A percentile compares a stretch with the other conserved stretches of the same genome.
Conservation (phyloP, 2,113 vertebrate genomes). For the Athene cunicularia region DNA sequence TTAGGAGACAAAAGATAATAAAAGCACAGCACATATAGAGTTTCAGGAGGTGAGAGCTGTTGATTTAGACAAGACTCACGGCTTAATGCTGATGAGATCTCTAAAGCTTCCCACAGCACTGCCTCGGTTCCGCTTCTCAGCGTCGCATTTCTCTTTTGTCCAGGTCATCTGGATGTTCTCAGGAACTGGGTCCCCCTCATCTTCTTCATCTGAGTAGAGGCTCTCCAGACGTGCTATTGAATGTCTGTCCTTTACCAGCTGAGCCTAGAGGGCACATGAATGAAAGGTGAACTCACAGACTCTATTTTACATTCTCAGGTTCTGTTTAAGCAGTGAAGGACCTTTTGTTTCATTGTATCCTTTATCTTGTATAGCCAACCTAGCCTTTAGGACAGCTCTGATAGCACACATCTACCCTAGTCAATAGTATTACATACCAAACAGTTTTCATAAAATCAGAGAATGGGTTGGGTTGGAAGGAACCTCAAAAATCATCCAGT, state of each 20-base stretch:
- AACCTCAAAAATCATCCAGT: too few relatives aligned
- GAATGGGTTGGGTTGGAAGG: too few relatives aligned
- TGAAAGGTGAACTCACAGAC: background rate
- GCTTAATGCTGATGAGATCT: slow-evolving; percentile 95
- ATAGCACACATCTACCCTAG: background rate
- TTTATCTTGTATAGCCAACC: background rate
- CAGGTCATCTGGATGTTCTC: slow-evolving; percentile 97
- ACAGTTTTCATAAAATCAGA: background rate
- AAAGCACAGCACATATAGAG: background rate
- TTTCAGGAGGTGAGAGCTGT: background rate
- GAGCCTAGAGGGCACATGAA: slow-evolving; percentile 78
- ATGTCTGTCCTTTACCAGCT: slow-evolving; percentile 95
- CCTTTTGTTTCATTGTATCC: background rate
- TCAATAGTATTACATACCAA: background rate
- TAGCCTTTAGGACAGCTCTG: background rate
- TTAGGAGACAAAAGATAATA: background rate
- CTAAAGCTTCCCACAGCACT: slow-evolving; percentile 89
- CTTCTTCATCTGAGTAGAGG: slow-evolving; percentile 94
- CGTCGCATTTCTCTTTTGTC: slow-evolving; percentile 89
- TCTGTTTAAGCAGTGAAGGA: background rate
- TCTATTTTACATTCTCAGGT: background rate
- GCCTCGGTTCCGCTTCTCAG: slow-evolving; percentile 83
- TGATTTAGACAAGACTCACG: slow-evolving; percentile 80
- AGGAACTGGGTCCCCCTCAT: slow-evolving; percentile 80
- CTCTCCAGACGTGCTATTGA: slow-evolving; percentile 90